These are phyloP conservation scores for Leptobrachium ailaonicum DNA, from an alignment of 2,113 vertebrate species.

Conservation along the genomic window DNA sequence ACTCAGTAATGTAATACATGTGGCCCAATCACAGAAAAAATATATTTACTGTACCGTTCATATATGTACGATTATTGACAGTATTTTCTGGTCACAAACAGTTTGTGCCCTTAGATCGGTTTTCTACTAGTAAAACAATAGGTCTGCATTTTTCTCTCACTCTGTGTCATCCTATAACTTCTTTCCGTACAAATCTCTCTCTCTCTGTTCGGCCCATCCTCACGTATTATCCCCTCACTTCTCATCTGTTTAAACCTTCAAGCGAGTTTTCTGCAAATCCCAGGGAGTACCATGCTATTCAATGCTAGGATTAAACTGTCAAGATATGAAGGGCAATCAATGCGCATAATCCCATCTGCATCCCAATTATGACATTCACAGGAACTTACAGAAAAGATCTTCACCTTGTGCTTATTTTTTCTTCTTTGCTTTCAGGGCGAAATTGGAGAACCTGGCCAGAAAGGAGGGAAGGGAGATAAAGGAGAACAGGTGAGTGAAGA, in stretches of 20 bases:
- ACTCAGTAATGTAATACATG: too few species aligned
- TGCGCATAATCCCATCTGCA: slow-evolving; percentile 57
- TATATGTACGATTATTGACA: too few species aligned
- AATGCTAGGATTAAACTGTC: slow-evolving; percentile 60
- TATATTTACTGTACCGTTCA: too few species aligned
- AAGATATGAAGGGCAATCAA: slow-evolving; percentile 60
- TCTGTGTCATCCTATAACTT: neutral
- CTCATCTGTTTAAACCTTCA: slow-evolving; percentile 54
- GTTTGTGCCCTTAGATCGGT: too few species aligned
- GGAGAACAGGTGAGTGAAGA: slow-evolving; percentile 86
- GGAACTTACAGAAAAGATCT: slow-evolving; percentile 47
- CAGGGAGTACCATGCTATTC: slow-evolving; percentile 57
- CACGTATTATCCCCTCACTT: slow-evolving; percentile 9
- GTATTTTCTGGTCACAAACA: too few species aligned
- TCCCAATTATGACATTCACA: slow-evolving; percentile 57
- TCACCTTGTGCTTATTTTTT: slow-evolving; percentile 49
- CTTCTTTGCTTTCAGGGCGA: slow-evolving; percentile 78
- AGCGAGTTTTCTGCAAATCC: slow-evolving; percentile 48
- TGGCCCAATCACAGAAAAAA: too few species aligned
- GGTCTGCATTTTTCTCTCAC: neutral
- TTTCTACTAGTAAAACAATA: neutral
- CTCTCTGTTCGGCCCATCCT: slow-evolving; percentile 1
- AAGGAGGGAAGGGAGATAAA: slow-evolving; percentile 95
- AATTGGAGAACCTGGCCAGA: slow-evolving; percentile 93
- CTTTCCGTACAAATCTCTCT: slow-evolving; percentile 15